Base-by-base conservation (phyloP, 1,140 invertebrate genomes). In the Augochlora pura region DNA sequence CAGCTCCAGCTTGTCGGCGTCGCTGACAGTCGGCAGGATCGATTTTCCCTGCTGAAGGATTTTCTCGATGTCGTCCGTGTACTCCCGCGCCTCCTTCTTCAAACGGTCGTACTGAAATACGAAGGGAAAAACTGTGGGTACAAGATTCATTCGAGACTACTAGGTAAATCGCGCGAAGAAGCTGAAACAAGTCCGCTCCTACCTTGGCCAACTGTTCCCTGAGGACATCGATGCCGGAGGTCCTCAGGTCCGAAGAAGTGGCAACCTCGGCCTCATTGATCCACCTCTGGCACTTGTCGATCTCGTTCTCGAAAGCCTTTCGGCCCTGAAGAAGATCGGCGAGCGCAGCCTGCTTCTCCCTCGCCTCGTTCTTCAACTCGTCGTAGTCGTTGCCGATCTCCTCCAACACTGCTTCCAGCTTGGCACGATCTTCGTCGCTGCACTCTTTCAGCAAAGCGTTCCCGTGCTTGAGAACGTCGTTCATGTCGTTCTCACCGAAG, bases 231-330 rank as follows among this genome's bases (percentile, higher is more conserved):
- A 97, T 92, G 87, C 94, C 97, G 2, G 96, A 95, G 27, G 96
- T 95, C 66, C 96, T 94, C 5, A 98, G 91, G 86, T 98, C 97
- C 49, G 96, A 95, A 18, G 96, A 96, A 0, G 96, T 95, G 18
- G 96, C 95, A 10, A 97, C 96, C 93, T 98, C 97, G 64, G 97
- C 96, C 94, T 98, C 96, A 69, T 97, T 96, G 25, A 98, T 93
- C 97, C 97, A 98, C 81, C 97, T 95, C 81, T 96, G 94, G 88
- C 96, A 96, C 83, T 96, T 96, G 74, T 97, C 96, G 62, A 97
- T 93, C 77, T 97, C 96, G 70, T 94, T 95, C 91, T 98, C 97
- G 87, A 98, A 97, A 23, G 95, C 94, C 89, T 95, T 96, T 84
- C 97, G 94, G 25, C 95, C 95, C 91, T 96, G 94, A 16, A 97